A percentile compares a stretch with the other conserved stretches of the same genome.
These are phyloP conservation scores for Xestia ashworthii DNA, from an alignment of 2,888 invertebrate species.

Conservation along the genomic window DNA sequence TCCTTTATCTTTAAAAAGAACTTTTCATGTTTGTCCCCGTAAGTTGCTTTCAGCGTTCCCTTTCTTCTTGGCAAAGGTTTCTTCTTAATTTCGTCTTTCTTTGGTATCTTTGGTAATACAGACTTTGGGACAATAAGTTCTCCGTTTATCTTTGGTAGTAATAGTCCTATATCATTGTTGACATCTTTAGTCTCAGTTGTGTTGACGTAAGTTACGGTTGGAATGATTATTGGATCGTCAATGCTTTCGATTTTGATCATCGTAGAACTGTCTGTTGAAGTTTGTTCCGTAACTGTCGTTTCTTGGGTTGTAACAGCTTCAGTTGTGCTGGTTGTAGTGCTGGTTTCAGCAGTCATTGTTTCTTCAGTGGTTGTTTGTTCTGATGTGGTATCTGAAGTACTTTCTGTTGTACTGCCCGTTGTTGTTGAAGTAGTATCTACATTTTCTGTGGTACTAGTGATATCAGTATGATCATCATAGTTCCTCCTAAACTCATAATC, in stretches of 20 bases:
- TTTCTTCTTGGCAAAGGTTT: constrained; percentile 85
- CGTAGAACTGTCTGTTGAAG: constrained; percentile 38
- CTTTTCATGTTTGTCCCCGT: constrained; percentile 87
- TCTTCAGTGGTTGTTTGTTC: constrained; percentile 42
- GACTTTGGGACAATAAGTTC: constrained; percentile 83
- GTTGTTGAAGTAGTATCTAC: constrained; percentile 53
- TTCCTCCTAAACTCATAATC: constrained; percentile 84
- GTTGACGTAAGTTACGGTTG: constrained; percentile 76
- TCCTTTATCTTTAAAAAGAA: constrained; percentile 76
- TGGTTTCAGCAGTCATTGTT: constrained; percentile 24
- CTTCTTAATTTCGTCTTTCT: constrained; percentile 82
- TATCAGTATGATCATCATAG: constrained; percentile 63
- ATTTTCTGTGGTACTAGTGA: constrained; percentile 52
- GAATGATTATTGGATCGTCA: constrained; percentile 81
- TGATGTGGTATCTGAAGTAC: constrained; percentile 37
- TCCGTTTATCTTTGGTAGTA: constrained; percentile 74
- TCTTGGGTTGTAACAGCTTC: constrained; percentile 42
- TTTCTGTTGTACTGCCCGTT: constrained; percentile 46
- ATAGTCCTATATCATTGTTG: constrained; percentile 80
- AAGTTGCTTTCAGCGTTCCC: constrained; percentile 88
- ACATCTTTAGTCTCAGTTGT: constrained; percentile 70
- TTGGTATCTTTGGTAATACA: constrained; percentile 70
- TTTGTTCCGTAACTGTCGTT: constrained; percentile 40
- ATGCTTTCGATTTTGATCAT: constrained; percentile 44
- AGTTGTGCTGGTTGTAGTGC: constrained; percentile 29